Base-by-base conservation (phyloP, 2,888 invertebrate genomes). In the Synergus itoensis region DNA sequence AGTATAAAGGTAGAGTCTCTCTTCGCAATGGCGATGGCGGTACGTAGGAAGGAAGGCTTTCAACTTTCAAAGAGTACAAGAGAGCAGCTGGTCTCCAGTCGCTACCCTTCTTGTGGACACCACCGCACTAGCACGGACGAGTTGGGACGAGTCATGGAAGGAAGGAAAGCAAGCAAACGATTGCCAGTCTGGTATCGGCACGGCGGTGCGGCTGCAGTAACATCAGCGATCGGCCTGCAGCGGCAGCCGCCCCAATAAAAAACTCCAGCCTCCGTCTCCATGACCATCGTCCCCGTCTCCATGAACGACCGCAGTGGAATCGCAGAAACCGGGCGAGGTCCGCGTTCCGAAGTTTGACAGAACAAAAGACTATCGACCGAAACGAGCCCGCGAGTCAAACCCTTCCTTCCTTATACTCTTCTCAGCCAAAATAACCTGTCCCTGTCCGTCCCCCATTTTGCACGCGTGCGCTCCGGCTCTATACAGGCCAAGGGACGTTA, bases 281-380 rank as follows among this genome's bases (percentile, higher is more conserved):
- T 84, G 36, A 76, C 57, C 53, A 53, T 16, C 40, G 77, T 53
- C 65, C 45, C 43, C 67, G 57, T 40, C n/a, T 28, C 78, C 75
- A 76, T 79, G 82, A 80, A 78, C 81, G 79, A 81, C 77, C 18
- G 65, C 78, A 75, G 80, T 76, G 81, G 80, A 82, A 81, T 82
- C 80, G 82, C 79, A 83, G 83, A 82, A 84, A 80, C 85, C 87
- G 86, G 88, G 88, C 88, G 89, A 90, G 90, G 90, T 89, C 86
- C 88, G 86, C 89, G 88, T 89, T 89, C 88, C 89, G 87, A 91
- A 88, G 87, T 91, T 91, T 91, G 91, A 91, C 91, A 92, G 91
- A 90, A 92, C 91, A 92, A 92, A 91, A 91, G 91, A 89, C 89
- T 84, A 84, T 84, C 84, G 82, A 83, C 82, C 82, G 79, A 82